Conservation (phyloP, 2,113 vertebrate genomes). For the Gymnobelideus leadbeateri region DNA sequence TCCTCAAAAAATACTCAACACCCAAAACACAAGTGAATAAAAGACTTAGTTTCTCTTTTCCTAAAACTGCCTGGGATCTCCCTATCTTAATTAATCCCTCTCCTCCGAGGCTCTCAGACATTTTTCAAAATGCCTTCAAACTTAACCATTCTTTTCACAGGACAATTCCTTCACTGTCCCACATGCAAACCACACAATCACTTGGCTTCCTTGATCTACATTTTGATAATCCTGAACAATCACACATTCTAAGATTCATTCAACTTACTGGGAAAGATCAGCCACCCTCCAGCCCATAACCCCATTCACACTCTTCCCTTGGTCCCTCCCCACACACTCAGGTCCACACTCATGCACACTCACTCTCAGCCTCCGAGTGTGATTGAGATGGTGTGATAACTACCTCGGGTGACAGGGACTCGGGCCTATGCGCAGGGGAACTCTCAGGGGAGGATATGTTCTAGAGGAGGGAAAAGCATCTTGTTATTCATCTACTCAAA, state of each 20-base stretch:
- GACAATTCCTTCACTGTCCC: conserved; percentile 45
- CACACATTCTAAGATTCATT: conserved; percentile 54
- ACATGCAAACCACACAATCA: conserved; percentile 7
- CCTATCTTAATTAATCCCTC: conserved; percentile 25
- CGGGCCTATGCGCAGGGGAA: conserved; percentile 93
- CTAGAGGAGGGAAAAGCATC: conserved; percentile 89
- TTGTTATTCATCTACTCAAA: conserved; percentile 85
- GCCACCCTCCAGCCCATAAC: conserved; percentile 66
- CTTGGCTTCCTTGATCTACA: conserved; percentile 62
- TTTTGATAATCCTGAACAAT: conserved; percentile 31
- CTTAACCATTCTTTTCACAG: conserved; percentile 50
- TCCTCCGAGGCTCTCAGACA: conserved; percentile 30
- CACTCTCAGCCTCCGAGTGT: conserved; percentile 75
- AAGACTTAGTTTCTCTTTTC: conserved; percentile 24
- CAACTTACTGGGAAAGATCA: conserved; percentile 32
- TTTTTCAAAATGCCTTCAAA: conserved; percentile 39
- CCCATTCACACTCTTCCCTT: conserved; percentile 52
- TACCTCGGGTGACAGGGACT: conserved; percentile 98
- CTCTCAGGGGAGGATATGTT: conserved; percentile 98
- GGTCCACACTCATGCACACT: conserved; percentile 37
- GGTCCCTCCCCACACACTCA: conserved; percentile 59
- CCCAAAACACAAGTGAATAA: conserved; percentile 17
- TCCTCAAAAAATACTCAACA: conserved; percentile 35
- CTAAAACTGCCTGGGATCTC: neutral
- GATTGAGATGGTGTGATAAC: conserved; percentile 76